These are phyloP conservation scores for Felis chaus DNA, from an alignment of 2,113 vertebrate species.

Conservation along the genomic window DNA sequence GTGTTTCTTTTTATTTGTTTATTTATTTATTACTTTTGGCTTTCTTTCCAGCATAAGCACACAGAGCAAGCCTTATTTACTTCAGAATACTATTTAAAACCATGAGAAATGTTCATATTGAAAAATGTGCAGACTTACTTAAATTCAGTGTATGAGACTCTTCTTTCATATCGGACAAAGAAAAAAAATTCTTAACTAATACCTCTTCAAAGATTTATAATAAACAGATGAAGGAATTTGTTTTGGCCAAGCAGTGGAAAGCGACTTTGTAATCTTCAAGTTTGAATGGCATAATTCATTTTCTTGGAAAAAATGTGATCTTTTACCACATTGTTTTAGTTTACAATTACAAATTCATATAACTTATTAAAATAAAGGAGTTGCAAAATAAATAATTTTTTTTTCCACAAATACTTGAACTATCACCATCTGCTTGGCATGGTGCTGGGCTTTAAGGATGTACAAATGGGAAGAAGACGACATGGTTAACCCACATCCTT, in stretches of 20 bases:
- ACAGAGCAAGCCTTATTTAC: neutral
- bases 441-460: accelerated
- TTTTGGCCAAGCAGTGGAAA: neutral
- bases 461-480: accelerated
- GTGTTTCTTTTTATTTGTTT: neutral
- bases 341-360: neutral
- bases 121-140: neutral
- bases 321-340: neutral
- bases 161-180: neutral
- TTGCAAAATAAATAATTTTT: too few species aligned
- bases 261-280: neutral
- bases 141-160: neutral
- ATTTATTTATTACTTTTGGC: neutral
- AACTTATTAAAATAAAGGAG: neutral
- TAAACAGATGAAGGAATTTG: neutral
- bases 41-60: neutral
- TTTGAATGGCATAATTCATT: neutral
- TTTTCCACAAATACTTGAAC: neutral
- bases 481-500: accelerated
- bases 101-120: neutral
- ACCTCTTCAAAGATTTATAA: neutral
- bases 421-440: accelerated
- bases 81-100: neutral
- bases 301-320: neutral
- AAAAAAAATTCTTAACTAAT: neutral